Base-by-base conservation (phyloP, 2,113 vertebrate genomes). In the Grammomys dolichurus region DNA sequence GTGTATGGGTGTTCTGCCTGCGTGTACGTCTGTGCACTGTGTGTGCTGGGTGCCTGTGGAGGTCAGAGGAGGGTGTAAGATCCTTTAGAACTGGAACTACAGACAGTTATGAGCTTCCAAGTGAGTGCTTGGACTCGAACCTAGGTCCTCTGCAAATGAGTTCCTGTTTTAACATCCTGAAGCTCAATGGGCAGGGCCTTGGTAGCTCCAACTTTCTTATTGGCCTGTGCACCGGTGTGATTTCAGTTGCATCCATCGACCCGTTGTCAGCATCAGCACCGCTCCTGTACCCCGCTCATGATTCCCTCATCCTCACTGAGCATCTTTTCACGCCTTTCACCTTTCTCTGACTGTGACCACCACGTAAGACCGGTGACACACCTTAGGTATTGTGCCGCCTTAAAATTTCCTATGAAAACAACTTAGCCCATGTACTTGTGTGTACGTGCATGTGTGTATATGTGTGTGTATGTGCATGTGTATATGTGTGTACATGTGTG, bases 261-360 rank as follows among this genome's bases (percentile, higher is more conserved):
- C 63, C 1, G 10, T 69, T 36, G 31, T 51, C 31, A 3, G 31
- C 43, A 54, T 46, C 10, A 14, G 58, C 63, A 22, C 28, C 13
- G 0, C 40, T 63, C 26, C 12, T 28, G 12, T 20, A 22, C 3
- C 14, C 16, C 1, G 7, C 43, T 65, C 26, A 19, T 3, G 33
- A 46, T 40, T 69, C 63, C 63, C 36, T 16, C 40, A 40, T 48
- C 8, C 24, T 3, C 28, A 33, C 43, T 67, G 16, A 31, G 16
- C 26, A 31, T 20, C 36, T 24, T 58, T 24, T 7, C 28, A 17
- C 1, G 0, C 3, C 28, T 86, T 69, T 13, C 63, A 24, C 31
- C 28, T 20, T 48, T 36, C 63, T 51, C 84, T 11, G 12, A 36
- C 4, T 48, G 43, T 36, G 43, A 86, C 31, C 19, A 56, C 60